These are phyloP conservation scores for Limnephilus marmoratus DNA, from an alignment of 2,888 invertebrate genomes.

Conservation along the genomic window DNA sequence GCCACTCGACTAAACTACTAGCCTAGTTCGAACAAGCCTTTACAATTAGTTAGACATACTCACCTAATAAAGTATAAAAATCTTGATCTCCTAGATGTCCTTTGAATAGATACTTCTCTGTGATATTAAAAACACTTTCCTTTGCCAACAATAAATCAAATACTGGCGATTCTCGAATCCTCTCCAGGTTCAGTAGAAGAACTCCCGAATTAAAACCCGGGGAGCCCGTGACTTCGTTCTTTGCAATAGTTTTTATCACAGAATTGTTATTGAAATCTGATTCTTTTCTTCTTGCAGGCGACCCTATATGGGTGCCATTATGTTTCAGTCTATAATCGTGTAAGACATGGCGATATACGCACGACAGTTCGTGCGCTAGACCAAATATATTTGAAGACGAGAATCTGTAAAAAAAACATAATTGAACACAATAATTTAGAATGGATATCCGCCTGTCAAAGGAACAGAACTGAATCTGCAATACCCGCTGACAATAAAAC, in stretches of 20 bases:
- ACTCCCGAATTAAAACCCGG: conserved; percentile 92
- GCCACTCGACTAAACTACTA: too few species aligned
- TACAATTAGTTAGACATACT: conserved; percentile 69
- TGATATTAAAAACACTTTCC: conserved; percentile 76
- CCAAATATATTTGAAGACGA: conserved; percentile 82
- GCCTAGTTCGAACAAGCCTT: too few species aligned
- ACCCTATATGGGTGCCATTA: conserved; percentile 80
- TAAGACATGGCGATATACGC: conserved; percentile 87
- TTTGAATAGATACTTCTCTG: conserved; percentile 81
- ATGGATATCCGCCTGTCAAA: neutral
- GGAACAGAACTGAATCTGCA: neutral
- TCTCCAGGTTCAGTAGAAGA: conserved; percentile 82
- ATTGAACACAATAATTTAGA: neutral
- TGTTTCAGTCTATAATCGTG: conserved; percentile 81
- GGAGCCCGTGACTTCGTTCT: conserved; percentile 72
- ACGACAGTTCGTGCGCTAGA: conserved; percentile 84
- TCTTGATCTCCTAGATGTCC: conserved; percentile 91
- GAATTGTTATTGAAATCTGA: neutral
- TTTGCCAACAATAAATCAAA: conserved; percentile 79
- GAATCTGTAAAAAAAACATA: conserved; percentile 72
- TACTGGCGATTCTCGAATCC: conserved; percentile 79
- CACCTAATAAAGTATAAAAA: conserved; percentile 84
- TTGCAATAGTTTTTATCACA: neutral
- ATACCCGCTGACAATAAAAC: neutral
- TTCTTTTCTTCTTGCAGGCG: conserved; percentile 68